Evolutionary conservation across 2,113 vertebrate genomes (phyloP).

Genomic region (Actenoides hombroni): DNA sequence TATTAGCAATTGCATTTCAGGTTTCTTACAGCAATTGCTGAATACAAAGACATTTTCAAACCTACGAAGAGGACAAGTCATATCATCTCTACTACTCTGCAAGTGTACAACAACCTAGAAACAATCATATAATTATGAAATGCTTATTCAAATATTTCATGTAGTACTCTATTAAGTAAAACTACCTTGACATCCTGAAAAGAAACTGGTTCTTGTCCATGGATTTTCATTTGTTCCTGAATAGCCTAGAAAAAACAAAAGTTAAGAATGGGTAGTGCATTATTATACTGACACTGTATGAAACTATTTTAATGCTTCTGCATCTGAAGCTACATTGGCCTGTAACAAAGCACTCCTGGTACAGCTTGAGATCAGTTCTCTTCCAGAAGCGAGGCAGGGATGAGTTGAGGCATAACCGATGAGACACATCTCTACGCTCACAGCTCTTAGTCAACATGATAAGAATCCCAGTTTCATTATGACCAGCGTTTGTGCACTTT

Average conservation of each 20-base stretch:
- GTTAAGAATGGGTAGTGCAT: background rate
- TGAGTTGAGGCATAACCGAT: background rate
- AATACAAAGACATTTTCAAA: background rate
- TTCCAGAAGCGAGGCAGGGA: background rate
- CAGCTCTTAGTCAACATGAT: background rate
- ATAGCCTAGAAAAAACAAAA: slow-evolving; percentile 82
- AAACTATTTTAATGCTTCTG: background rate
- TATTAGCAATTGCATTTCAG: background rate
- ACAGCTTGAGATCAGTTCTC: background rate
- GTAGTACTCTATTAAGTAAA: background rate
- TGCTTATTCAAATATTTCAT: background rate
- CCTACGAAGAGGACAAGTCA: background rate
- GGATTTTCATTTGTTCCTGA: slow-evolving; percentile 97
- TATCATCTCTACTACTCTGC: background rate
- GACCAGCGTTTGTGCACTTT: background rate
- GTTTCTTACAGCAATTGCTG: background rate
- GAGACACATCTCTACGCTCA: rapidly evolving
- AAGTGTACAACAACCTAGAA: background rate
- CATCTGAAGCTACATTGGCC: background rate
- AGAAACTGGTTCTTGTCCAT: slow-evolving; percentile 92
- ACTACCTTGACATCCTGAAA: slow-evolving; percentile 96
- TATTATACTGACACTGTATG: background rate
- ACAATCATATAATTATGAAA: background rate
- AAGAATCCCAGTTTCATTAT: background rate
- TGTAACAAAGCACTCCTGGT: background rate